Conservation (phyloP, 2,113 vertebrate species). For the Zosterops pallidus region DNA sequence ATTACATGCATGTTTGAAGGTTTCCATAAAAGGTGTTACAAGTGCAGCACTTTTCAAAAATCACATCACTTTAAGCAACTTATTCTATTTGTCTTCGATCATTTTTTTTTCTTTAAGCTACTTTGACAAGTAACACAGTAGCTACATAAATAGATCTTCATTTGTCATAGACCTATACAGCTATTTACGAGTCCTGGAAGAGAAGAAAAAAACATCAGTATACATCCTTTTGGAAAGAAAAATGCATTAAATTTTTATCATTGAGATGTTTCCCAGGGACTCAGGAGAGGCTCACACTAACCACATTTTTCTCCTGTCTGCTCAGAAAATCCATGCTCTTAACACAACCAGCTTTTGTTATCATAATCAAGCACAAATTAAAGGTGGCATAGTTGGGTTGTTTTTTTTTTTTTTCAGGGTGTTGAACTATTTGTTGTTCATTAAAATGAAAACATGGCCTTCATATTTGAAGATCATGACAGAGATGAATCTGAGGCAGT, state of each 20-base stretch:
- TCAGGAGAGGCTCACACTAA: not conserved
- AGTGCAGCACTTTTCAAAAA: not conserved
- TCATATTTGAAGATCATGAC: not conserved
- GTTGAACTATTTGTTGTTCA: not conserved
- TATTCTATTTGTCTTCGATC: not conserved
- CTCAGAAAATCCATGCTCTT: not conserved
- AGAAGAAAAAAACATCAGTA: not conserved
- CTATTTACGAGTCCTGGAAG: not conserved
- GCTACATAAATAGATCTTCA: not conserved
- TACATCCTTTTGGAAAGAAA: not conserved
- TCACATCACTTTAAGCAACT: not conserved
- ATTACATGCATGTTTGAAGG: not conserved
- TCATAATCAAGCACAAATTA: not conserved
- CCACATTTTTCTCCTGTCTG: not conserved
- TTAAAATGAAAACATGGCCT: not conserved
- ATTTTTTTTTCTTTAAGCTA: not conserved
- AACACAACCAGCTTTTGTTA: not conserved
- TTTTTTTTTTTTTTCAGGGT: not conserved
- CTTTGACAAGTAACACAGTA: not conserved
- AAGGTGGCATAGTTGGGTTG: rapidly evolving
- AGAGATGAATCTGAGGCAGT: not conserved
- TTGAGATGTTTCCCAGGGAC: not conserved
- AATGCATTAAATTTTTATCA: not conserved
- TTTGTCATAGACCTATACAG: not conserved
- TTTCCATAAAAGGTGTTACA: not conserved